Evolutionary conservation across 2,113 vertebrate genomes (phyloP), one percentile per base, ranked within the genome.

Genomic region (Peucedramus taeniatus): DNA sequence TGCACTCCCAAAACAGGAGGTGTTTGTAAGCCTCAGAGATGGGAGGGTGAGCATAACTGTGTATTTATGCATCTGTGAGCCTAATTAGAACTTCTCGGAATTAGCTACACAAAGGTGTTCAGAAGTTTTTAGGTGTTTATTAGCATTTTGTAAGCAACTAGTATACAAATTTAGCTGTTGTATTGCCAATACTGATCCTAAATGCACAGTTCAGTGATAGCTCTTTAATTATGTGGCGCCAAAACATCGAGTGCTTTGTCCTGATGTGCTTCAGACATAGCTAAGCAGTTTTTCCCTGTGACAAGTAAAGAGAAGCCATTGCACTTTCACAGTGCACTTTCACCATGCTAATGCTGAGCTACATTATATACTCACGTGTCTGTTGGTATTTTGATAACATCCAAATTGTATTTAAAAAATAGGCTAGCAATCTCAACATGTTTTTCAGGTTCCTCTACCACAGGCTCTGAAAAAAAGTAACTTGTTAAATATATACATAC

Each of bases 391-490:
- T 56, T 75, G 75, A 97, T 92, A 59, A 94, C 60, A 94, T 70
- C 63, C 60, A 98, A 86, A 78, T 93, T 98, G 35, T 97, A 98
- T 90, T 98, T 98, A 15, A 98, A 80, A 97, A 98, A 98, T 2
- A 95, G 90, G 60, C 98, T 98, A 92, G 96, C 92, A 74, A 98
- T 98, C 76, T 98, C 98, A 89, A 98, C 35, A 61, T 98, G 71
- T 63, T 98, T 95, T 50, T 98, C 98, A 74, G 97, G 82, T 88
- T 98, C 97, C 83, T 97, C 92, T 39, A 90, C 27, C 47, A 94
- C 9, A 40, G 59, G 19, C 54, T 97, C 98, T 98, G 86, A 89
- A 89, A 86, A 81, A 85, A 84, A 49, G 0, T 8, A 93, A 50
- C 6, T 70, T 71, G 28, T 92, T 79, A 83, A 71, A 86, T 53